Percentiles rank a stretch among this genome's conserved stretches.
Conservation (phyloP, 2,797 vertebrate species). For the Premnoplex brunnescens region DNA sequence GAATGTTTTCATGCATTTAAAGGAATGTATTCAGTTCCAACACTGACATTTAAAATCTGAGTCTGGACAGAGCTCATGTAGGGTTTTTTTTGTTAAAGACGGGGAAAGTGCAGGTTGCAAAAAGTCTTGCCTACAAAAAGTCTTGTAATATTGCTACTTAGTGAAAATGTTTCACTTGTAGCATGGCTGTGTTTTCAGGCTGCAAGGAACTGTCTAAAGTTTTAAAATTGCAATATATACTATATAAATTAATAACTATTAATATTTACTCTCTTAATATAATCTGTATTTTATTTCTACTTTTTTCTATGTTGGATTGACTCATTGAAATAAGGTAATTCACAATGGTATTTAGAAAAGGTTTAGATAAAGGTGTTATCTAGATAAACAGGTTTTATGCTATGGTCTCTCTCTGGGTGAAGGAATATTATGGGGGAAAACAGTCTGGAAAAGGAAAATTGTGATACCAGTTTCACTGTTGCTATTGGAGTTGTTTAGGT, state of each 20-base stretch:
- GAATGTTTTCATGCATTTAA: slow-evolving; percentile 25
- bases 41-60: not conserved
- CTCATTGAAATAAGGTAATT: not conserved
- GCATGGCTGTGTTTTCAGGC: not conserved
- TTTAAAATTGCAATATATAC: not conserved
- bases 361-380: not conserved
- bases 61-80: not conserved
- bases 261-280: not conserved
- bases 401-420: not conserved
- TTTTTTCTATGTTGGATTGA: not conserved
- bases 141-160: not conserved
- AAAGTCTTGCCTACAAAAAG: not conserved
- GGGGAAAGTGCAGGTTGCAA: not conserved
- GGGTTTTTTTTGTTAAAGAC: not conserved
- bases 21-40: slow-evolving; percentile 7
- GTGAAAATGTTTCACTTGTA: not conserved
- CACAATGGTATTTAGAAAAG: not conserved
- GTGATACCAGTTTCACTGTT: not conserved
- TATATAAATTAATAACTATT: not conserved
- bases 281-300: not conserved
- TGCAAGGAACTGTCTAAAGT: not conserved
- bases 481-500: not conserved
- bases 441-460: not conserved
- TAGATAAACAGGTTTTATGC: not conserved
- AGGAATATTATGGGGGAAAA: not conserved